Evolutionary conservation across 2,113 vertebrate genomes (phyloP).

Genomic region (Tenrec ecaudatus): DNA sequence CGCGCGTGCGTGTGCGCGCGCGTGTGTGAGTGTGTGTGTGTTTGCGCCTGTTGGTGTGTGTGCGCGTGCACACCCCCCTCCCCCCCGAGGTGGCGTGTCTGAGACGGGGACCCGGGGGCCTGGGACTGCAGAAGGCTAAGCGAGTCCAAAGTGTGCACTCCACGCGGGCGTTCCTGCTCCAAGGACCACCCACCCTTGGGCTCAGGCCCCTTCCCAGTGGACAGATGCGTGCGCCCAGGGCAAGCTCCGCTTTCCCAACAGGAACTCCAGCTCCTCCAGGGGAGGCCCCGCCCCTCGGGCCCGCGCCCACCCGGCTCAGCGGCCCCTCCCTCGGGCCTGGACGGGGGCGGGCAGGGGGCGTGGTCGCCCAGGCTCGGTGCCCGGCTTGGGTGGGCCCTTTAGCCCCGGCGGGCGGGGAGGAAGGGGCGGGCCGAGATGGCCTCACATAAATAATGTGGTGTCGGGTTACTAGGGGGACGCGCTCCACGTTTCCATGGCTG

Average conservation of each 20-base stretch:
- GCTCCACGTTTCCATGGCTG: conserved; percentile 81
- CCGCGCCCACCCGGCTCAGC: conserved; percentile 43
- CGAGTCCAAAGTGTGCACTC: not conserved
- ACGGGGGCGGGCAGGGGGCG: not conserved
- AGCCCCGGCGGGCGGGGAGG: too few relatives aligned
- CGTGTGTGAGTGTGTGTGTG: not conserved
- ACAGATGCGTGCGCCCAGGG: not conserved
- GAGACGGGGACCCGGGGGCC: not conserved
- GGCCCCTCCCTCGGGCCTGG: not conserved
- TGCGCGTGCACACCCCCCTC: not conserved
- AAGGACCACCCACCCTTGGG: not conserved
- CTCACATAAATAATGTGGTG: conserved; percentile 59
- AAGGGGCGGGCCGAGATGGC: not conserved
- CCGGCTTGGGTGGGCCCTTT: too few relatives aligned
- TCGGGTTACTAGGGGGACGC: conserved; percentile 79
- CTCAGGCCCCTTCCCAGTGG: not conserved
- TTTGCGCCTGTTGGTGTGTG: not conserved
- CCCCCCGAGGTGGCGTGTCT: not conserved
- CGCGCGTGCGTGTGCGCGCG: not conserved
- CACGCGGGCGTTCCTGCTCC: not conserved
- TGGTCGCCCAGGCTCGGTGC: conserved; percentile 17
- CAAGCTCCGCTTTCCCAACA: conserved; percentile 56
- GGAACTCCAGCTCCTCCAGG: not conserved
- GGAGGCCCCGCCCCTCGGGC: conserved; percentile 52
- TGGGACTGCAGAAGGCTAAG: not conserved